phyloP scores from a whole-genome alignment of 2,797 vertebrate genomes.

The Martes flavigula region DNA sequence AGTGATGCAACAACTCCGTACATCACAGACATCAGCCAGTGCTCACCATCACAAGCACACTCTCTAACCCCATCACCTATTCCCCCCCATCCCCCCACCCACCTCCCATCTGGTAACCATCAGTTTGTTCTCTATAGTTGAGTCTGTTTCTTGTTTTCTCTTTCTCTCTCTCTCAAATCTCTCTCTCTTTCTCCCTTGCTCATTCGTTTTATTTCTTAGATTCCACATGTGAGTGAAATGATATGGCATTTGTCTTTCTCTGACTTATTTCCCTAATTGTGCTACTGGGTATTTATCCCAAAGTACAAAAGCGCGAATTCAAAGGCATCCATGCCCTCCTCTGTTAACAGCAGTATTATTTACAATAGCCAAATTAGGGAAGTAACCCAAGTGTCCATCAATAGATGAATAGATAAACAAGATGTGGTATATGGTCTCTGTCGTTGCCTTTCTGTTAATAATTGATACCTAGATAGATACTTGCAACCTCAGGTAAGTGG shows the following conservation, averaged over 20 bases:
- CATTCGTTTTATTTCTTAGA: neutral
- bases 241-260: neutral
- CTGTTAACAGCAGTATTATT: neutral
- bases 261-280: neutral
- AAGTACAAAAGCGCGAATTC: neutral
- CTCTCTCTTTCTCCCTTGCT: neutral
- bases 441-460: neutral
- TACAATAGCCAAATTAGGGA: neutral
- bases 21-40: neutral
- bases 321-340: neutral
- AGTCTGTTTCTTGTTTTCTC: neutral
- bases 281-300: neutral
- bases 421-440: neutral
- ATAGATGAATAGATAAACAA: neutral
- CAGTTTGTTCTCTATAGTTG: neutral
- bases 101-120: neutral
- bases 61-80: neutral
- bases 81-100: neutral
- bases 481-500: neutral
- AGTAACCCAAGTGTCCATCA: neutral
- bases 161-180: neutral
- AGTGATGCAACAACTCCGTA: neutral
- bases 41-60: neutral
- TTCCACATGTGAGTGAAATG: neutral
- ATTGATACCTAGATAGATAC: neutral